A percentile compares a stretch with the other conserved stretches of the same genome.
Evolutionary conservation across 2,888 invertebrate genomes (phyloP).

Genomic region (Ischnura elegans): DNA sequence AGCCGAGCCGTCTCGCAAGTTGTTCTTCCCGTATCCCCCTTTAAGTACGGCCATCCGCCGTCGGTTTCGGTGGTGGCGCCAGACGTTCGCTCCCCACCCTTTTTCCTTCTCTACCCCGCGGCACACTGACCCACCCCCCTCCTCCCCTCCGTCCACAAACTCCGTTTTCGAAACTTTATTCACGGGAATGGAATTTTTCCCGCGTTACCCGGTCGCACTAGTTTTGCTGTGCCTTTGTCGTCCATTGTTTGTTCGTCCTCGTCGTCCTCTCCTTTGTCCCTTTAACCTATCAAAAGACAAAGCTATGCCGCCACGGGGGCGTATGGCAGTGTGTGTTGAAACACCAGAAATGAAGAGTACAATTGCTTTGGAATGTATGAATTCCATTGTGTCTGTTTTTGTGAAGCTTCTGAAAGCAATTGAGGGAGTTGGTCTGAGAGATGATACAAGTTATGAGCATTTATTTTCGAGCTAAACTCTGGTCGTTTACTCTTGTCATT

Average conservation of each 20-base stretch:
- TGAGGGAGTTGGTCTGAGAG: not conserved
- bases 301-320: not conserved
- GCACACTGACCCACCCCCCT: not conserved
- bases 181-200: not conserved
- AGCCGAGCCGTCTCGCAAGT: not conserved
- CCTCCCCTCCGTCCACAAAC: not conserved
- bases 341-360: not conserved
- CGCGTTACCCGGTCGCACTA: not conserved
- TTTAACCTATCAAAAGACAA: not conserved
- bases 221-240: constrained; percentile 21
- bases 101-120: not conserved
- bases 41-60: not conserved
- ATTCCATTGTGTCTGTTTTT: not conserved
- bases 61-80: not conserved
- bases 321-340: not conserved
- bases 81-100: not conserved
- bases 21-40: not conserved
- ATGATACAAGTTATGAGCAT: not conserved
- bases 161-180: constrained; percentile 4
- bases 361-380: not conserved
- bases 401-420: not conserved
- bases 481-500: no score
- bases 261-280: not conserved
- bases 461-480: not conserved
- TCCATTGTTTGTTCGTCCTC: not conserved